phyloP scores from a whole-genome alignment of 1,140 invertebrate species.

The Meteorus sp. region DNA sequence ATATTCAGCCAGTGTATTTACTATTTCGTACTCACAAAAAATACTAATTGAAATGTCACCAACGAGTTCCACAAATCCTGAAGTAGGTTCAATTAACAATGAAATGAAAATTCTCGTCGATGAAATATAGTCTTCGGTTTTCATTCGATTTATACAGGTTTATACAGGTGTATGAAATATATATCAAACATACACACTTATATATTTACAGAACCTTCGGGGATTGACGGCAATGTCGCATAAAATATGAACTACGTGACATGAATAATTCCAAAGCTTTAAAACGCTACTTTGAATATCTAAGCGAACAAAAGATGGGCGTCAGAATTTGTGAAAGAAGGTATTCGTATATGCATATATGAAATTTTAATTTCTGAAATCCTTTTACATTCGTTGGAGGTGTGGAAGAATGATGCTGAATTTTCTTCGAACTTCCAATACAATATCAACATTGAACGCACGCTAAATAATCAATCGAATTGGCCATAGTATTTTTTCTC shows the following conservation, averaged over 20 bases:
- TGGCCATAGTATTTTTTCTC: no score
- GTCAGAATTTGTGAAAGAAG: background rate
- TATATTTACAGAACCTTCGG: background rate
- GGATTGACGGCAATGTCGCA: slow-evolving; percentile 25
- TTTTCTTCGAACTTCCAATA: no score
- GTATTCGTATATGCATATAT: background rate
- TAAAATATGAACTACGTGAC: slow-evolving; percentile 31
- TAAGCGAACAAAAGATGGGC: slow-evolving; percentile 19
- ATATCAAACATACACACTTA: no score
- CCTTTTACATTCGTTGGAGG: slow-evolving; percentile 5
- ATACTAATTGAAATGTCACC: no score
- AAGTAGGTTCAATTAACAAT: no score
- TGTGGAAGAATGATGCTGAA: no score
- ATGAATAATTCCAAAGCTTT: slow-evolving; percentile 28
- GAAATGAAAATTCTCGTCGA: no score
- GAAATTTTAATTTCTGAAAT: slow-evolving; percentile 21
- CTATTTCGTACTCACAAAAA: no score
- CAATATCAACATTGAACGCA: no score
- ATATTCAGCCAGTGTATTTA: no score
- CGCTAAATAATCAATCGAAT: no score
- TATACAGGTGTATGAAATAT: background rate
- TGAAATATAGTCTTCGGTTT: background rate
- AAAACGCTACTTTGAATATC: slow-evolving; percentile 26
- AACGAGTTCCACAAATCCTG: no score
- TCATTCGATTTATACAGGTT: background rate